Evolutionary conservation across 2,113 vertebrate species (phyloP).

Genomic region (Trichechus manatus): DNA sequence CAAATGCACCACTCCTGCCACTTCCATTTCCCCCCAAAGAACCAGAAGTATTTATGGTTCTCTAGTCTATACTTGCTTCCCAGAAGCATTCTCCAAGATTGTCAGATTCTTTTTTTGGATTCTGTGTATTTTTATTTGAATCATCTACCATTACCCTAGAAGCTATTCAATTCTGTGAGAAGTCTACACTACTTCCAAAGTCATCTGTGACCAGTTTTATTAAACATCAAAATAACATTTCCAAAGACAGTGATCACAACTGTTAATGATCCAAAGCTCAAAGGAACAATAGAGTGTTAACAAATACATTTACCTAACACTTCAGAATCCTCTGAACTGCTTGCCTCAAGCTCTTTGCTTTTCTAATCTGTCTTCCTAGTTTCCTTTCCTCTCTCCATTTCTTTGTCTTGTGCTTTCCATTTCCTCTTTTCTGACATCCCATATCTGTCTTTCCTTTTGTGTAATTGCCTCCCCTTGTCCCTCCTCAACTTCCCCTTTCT

Average conservation of each 20-base stretch:
- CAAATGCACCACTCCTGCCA: background rate
- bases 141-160: background rate
- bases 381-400: background rate
- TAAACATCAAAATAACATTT: constrained; percentile 2
- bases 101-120: background rate
- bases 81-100: background rate
- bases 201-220: constrained; percentile 1
- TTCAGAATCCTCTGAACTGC: background rate
- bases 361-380: background rate
- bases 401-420: background rate
- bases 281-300: background rate
- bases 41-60: background rate
- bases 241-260: background rate
- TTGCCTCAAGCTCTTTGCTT: background rate
- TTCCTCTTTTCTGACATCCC: background rate
- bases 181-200: background rate
- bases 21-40: background rate
- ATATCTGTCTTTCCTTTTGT: background rate
- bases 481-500: background rate
- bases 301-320: background rate
- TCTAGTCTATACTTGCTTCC: constrained; percentile 23
- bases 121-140: background rate
- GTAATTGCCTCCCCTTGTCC: background rate
- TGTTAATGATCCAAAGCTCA: background rate
- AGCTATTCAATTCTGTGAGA: background rate